These are phyloP conservation scores for Rhabdomys pumilio DNA, from an alignment of 2,797 vertebrate genomes.

Conservation along the genomic window DNA sequence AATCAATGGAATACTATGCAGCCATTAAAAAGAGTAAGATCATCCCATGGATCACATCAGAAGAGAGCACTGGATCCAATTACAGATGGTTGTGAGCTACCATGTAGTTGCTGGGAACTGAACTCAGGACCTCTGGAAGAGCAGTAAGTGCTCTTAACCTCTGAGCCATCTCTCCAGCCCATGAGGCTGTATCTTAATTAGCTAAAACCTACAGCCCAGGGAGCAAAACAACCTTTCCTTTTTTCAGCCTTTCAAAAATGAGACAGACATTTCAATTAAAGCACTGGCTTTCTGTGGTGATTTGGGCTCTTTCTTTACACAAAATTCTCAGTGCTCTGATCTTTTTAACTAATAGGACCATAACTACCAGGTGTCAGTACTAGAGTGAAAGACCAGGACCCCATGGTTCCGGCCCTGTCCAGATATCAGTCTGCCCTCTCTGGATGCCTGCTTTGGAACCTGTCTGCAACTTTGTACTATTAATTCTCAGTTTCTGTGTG, in stretches of 20 bases:
- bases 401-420: background rate
- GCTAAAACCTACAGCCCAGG: slow-evolving; percentile 25
- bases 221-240: slow-evolving; percentile 11
- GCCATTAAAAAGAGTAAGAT: too few species aligned
- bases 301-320: slow-evolving; percentile 13
- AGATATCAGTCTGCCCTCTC: background rate
- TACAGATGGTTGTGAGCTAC: too few species aligned
- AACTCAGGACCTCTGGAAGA: too few species aligned
- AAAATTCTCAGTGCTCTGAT: slow-evolving; percentile 23
- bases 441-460: slow-evolving; percentile 11
- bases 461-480: slow-evolving; percentile 20
- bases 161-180: too few species aligned
- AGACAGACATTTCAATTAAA: slow-evolving; percentile 34
- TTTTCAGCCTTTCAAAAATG: slow-evolving; percentile 63
- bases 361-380: background rate
- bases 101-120: too few species aligned
- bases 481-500: background rate
- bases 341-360: slow-evolving; percentile 32
- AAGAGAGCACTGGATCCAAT: too few species aligned
- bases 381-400: slow-evolving; percentile 12
- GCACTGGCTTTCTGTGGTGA: background rate
- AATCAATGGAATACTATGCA: too few species aligned
- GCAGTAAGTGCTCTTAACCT: too few species aligned
- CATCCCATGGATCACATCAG: too few species aligned
- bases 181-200: slow-evolving; percentile 45